phyloP scores from a whole-genome alignment of 1,140 invertebrate species.

The Oppia nitens region DNA sequence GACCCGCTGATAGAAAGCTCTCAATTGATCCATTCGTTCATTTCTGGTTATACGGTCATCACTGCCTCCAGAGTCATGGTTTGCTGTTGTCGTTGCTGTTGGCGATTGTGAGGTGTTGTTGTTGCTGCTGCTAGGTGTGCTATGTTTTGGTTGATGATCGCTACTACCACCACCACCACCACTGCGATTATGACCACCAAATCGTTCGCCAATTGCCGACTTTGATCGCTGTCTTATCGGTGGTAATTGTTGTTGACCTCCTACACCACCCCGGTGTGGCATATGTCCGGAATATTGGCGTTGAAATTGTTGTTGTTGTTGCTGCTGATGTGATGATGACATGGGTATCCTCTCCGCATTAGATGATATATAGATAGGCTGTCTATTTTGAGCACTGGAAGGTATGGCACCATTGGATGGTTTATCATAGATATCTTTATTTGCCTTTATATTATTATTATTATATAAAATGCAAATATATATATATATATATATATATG shows the following conservation, averaged over 20 bases:
- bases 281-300: constrained; percentile 8
- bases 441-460: too few species aligned
- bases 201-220: neutral
- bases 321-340: constrained; percentile 28
- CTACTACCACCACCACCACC: too few species aligned
- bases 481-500: too few species aligned
- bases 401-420: too few species aligned
- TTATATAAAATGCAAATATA: too few species aligned
- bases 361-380: too few species aligned
- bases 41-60: neutral
- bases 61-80: neutral
- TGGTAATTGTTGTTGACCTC: constrained; percentile 1
- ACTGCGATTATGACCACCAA: too few species aligned
- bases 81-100: neutral
- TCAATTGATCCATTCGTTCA: neutral
- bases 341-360: too few species aligned
- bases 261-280: neutral
- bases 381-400: too few species aligned
- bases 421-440: too few species aligned
- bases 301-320: constrained; percentile 10
- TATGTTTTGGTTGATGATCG: too few species aligned
- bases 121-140: neutral
- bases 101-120: neutral
- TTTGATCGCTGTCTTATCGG: neutral
- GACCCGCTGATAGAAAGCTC: neutral